A percentile compares a stretch with the other conserved stretches of the same genome.
These are phyloP conservation scores for Zosterops japonicus DNA, from an alignment of 2,113 vertebrate species.

Conservation along the genomic window DNA sequence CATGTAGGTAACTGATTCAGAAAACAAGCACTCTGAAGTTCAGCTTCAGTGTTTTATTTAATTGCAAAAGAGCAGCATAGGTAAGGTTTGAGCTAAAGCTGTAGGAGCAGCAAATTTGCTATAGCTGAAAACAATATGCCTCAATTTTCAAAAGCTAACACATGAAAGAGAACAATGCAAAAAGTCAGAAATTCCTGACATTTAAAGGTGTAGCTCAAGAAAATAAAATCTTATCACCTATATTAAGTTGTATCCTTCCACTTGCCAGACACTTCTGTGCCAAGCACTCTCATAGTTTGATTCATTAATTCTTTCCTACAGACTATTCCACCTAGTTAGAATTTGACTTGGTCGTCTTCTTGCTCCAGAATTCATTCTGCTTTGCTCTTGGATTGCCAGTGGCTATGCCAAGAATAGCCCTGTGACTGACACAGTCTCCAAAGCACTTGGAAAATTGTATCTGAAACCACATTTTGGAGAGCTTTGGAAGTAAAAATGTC, in stretches of 20 bases:
- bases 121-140: neutral
- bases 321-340: neutral
- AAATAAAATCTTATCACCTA: neutral
- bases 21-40: neutral
- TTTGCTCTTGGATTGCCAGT: neutral
- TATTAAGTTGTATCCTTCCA: neutral
- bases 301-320: neutral
- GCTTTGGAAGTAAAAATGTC: neutral
- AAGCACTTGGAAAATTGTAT: neutral
- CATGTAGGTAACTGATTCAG: neutral
- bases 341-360: neutral
- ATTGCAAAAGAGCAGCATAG: neutral
- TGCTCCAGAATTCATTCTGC: slow-evolving; percentile 8
- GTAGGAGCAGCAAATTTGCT: neutral
- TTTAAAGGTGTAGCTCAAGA: neutral
- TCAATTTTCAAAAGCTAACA: neutral
- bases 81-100: neutral
- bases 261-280: neutral
- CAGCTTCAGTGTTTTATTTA: neutral
- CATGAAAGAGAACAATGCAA: neutral
- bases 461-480: neutral
- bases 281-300: neutral
- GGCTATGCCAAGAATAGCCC: neutral
- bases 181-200: neutral
- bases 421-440: neutral